Evolutionary conservation across 1,140 invertebrate genomes (phyloP).

Genomic region (Drosophila sturtevanti): DNA sequence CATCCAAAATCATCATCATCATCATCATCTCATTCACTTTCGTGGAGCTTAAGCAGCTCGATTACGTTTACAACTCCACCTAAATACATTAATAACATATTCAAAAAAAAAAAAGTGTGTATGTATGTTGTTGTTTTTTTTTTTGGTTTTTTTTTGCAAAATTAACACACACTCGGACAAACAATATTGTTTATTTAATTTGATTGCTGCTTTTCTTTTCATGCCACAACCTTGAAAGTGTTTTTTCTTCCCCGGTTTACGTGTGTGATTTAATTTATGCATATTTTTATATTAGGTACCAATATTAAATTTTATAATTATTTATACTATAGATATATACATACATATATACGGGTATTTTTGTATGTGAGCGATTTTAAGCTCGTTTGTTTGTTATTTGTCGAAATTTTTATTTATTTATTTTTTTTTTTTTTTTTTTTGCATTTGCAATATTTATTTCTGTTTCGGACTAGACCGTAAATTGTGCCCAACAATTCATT

Average conservation of each 20-base stretch:
- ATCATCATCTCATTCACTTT: constrained; percentile 10
- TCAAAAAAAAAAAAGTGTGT: constrained; percentile 10
- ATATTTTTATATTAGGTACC: constrained; percentile 33
- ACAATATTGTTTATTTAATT: constrained; percentile 15
- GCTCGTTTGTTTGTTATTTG: constrained; percentile 8
- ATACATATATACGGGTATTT: no score
- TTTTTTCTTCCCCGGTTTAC: constrained; percentile 28
- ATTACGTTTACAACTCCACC: constrained; percentile 17
- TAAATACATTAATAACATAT: constrained; percentile 18
- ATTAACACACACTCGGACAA: constrained; percentile 9
- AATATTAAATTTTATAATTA: constrained; percentile 19
- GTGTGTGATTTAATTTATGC: constrained; percentile 38
- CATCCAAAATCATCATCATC: constrained; percentile 6
- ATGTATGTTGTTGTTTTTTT: neutral
- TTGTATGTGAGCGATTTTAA: neutral
- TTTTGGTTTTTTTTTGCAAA: constrained; percentile 2
- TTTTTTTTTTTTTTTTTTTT: no score
- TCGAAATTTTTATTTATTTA: no score
- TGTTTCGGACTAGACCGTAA: constrained; percentile 18
- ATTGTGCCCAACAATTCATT: constrained; percentile 38
- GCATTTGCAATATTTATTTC: constrained; percentile 11
- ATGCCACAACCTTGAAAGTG: constrained; percentile 43
- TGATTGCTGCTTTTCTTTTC: constrained; percentile 44
- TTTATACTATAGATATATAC: neutral
- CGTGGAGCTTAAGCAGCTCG: neutral